phyloP scores from a whole-genome alignment of 1,140 invertebrate species.

The Calliopsis andreniformis region DNA sequence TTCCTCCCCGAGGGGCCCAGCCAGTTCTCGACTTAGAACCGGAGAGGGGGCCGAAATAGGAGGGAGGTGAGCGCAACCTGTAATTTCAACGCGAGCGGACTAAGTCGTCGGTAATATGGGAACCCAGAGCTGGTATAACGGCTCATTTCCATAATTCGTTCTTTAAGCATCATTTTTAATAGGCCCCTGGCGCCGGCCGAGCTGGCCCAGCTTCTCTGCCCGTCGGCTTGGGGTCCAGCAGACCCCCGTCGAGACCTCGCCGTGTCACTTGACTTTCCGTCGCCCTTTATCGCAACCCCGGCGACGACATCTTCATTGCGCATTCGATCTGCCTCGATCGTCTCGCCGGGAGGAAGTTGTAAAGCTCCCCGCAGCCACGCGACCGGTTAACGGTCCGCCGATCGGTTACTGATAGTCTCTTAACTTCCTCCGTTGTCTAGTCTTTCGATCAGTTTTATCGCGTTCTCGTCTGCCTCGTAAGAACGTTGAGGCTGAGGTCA shows the following conservation, averaged over 20 bases:
- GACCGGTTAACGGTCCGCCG: constrained; percentile 5
- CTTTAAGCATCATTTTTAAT: constrained; percentile 80
- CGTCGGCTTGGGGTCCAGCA: constrained; percentile 43
- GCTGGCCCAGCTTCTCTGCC: constrained; percentile 25
- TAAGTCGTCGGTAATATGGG: constrained; percentile 77
- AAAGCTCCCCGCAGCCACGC: neutral
- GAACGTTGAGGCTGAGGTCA: neutral
- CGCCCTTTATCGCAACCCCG: constrained; percentile 40
- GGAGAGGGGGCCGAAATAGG: constrained; percentile 13
- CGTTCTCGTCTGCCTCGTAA: neutral
- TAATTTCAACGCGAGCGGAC: constrained; percentile 77
- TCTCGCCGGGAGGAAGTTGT: neutral
- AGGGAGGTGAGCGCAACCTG: constrained; percentile 67
- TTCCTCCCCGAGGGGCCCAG: constrained; percentile 69
- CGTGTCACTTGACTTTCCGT: constrained; percentile 58
- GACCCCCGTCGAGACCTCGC: constrained; percentile 63
- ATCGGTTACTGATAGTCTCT: neutral
- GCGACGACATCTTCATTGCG: constrained; percentile 52
- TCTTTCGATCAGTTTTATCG: neutral
- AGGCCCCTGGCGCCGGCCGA: constrained; percentile 76
- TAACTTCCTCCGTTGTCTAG: neutral
- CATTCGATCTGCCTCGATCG: neutral
- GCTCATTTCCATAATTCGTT: constrained; percentile 81
- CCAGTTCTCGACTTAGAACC: constrained; percentile 56
- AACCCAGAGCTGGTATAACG: constrained; percentile 72